Base-by-base conservation (phyloP, 2,888 invertebrate genomes). In the Leptinotarsa haldemani region DNA sequence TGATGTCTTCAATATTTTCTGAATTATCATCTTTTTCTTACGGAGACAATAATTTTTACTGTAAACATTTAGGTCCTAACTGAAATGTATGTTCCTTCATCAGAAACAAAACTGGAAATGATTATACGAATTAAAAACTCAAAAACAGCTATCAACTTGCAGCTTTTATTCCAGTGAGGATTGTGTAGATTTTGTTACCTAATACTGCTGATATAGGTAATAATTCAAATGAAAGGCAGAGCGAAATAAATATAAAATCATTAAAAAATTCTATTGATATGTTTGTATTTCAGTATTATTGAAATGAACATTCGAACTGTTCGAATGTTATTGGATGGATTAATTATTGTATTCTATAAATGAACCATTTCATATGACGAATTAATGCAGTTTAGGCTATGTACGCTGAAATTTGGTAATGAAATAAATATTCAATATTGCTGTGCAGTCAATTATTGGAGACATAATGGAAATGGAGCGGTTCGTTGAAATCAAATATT, bases 301-400 rank as follows among this genome's bases (percentile, higher is more conserved):
- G 20, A 1, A 56, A 5, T 12, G 15, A 13, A 22, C 12, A 56
- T 56, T 56, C 4, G 13, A 56, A 56, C 20, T 22, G 22, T 22
- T 56, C 22, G 15, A 18, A 56, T 22, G 22, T 15, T 22, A 22
- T 56, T 9, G 56, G 15, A 22, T 22, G 22, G 56, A 22, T 22
- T 56, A 56, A 20, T 56, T 56, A 56, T 56, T 56, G 56, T 22
- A 22, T 56, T 56, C 20, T 22, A 56, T 56, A 56, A 56, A 56
- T 22, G 9, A 22, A 3, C 56, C 22, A 56, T 56, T 53, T 16
- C 9, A 56, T 56, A 56, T 20, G 22, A 22, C 22, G 22, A 56
- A 56, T 56, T 56, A 20, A 56, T 56, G 56, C 56, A 56, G 56
- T 56, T 22, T 22, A 56, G 22, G 22, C 56, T 56, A 56, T 22